phyloP scores from a whole-genome alignment of 2,888 invertebrate species.

The Heterodera filipjevi region DNA sequence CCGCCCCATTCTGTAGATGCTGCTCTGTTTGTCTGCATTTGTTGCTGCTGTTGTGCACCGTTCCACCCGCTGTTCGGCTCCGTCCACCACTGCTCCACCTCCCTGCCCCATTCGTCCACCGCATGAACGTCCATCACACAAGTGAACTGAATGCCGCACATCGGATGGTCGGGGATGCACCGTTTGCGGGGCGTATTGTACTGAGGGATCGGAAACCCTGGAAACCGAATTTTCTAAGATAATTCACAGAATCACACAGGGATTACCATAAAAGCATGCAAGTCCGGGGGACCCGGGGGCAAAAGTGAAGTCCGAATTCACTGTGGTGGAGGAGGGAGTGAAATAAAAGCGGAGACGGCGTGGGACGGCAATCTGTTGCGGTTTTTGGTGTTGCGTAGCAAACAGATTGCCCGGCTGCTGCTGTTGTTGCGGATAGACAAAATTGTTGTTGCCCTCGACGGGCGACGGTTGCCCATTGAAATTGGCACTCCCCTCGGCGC shows the following conservation, averaged over 20 bases:
- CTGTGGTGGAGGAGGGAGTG: conserved; percentile 12
- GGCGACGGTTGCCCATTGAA: not conserved
- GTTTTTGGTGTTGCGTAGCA: not conserved
- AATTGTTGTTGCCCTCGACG: not conserved
- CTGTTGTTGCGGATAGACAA: not conserved
- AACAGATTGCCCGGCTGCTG: not conserved
- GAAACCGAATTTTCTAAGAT: not conserved
- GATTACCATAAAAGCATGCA: conserved; percentile 14
- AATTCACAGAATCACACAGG: not conserved
- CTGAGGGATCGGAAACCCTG: conserved; percentile 16
- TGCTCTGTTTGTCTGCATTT: not conserved
- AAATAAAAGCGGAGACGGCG: conserved; percentile 14
- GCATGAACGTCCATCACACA: conserved; percentile 29
- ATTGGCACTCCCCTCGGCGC: not conserved
- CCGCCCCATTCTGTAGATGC: no score
- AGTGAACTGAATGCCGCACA: conserved; percentile 24
- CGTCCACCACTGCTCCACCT: conserved; percentile 22
- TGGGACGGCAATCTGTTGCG: not conserved
- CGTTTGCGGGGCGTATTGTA: conserved; percentile 26
- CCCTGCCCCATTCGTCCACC: conserved; percentile 4
- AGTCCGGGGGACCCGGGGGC: conserved; percentile 12
- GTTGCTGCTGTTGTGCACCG: not conserved
- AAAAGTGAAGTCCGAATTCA: conserved; percentile 23
- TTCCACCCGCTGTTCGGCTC: not conserved
- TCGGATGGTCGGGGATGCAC: conserved; percentile 21